phyloP scores from a whole-genome alignment of 2,888 invertebrate species.

The Phymatocera aterrima region DNA sequence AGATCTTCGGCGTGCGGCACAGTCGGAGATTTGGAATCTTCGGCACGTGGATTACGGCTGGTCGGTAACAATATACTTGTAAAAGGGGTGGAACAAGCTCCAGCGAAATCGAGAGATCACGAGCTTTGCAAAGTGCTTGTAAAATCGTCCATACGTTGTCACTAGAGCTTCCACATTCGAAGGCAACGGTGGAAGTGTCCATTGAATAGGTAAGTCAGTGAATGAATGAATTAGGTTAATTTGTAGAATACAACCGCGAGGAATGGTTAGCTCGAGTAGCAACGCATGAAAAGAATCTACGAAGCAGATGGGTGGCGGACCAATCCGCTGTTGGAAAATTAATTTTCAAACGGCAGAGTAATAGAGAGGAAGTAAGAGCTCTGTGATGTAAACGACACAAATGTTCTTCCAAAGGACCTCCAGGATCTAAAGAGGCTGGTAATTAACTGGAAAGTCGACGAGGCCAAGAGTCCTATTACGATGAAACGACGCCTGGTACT shows the following conservation, averaged over 20 bases:
- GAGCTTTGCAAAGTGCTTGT: neutral
- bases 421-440: constrained; percentile 30
- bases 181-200: neutral
- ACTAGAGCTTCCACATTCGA: neutral
- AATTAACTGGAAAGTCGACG: constrained; percentile 37
- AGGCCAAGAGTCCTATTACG: constrained; percentile 18
- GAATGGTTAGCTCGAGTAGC: neutral
- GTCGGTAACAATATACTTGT: neutral
- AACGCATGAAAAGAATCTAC: neutral
- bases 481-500: constrained; percentile 18
- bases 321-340: constrained; percentile 31
- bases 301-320: neutral
- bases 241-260: neutral
- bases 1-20: constrained; percentile 32
- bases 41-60: no score
- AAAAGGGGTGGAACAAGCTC: neutral
- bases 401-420: constrained; percentile 24
- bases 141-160: constrained; percentile 19
- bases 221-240: constrained; percentile 10
- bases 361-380: neutral
- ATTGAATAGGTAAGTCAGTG: constrained; percentile 16
- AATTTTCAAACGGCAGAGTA: neutral
- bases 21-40: neutral
- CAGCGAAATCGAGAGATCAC: neutral
- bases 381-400: neutral